phyloP scores from a whole-genome alignment of 2,888 invertebrate genomes.

The Papilio elwesi region DNA sequence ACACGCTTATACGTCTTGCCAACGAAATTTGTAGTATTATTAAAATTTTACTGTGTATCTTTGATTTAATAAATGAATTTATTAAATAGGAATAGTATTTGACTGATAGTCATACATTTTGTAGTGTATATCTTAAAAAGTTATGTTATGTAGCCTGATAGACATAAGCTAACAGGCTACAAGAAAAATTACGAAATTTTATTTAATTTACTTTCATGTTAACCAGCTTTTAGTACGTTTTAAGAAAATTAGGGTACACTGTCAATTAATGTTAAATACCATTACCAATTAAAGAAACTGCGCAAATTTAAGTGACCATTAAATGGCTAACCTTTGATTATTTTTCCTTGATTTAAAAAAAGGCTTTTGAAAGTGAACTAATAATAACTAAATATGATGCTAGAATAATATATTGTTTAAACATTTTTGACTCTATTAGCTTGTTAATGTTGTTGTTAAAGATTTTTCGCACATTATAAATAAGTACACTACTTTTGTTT shows the following conservation, averaged over 20 bases:
- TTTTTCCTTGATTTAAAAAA: slow-evolving; percentile 11
- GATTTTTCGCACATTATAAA: too few species aligned
- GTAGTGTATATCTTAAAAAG: too few species aligned
- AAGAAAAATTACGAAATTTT: slow-evolving; percentile 17
- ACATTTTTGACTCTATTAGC: too few species aligned
- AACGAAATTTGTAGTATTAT: too few species aligned
- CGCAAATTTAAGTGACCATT: slow-evolving; percentile 17
- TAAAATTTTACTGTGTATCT: too few species aligned
- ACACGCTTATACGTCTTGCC: too few species aligned
- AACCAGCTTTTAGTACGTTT: slow-evolving; percentile 2
- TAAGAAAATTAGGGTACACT: slow-evolving; percentile 13
- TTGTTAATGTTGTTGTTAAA: too few species aligned
- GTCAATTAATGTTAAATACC: slow-evolving; percentile 27
- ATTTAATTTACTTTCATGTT: background rate
- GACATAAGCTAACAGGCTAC: background rate
- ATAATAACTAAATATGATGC: slow-evolving; percentile 7
- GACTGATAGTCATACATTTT: too few species aligned
- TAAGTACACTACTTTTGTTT: too few species aligned
- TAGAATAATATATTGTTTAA: slow-evolving; percentile 7
- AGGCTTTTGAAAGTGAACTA: slow-evolving; percentile 17
- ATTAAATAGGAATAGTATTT: too few species aligned
- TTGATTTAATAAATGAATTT: too few species aligned
- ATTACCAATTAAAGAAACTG: slow-evolving; percentile 15
- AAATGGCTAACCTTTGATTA: slow-evolving; percentile 22
- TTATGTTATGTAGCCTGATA: too few species aligned